These are phyloP conservation scores for Echinarachnius parma DNA, from an alignment of 53 echinoderm and acorn worm species.

Conservation along the genomic window DNA sequence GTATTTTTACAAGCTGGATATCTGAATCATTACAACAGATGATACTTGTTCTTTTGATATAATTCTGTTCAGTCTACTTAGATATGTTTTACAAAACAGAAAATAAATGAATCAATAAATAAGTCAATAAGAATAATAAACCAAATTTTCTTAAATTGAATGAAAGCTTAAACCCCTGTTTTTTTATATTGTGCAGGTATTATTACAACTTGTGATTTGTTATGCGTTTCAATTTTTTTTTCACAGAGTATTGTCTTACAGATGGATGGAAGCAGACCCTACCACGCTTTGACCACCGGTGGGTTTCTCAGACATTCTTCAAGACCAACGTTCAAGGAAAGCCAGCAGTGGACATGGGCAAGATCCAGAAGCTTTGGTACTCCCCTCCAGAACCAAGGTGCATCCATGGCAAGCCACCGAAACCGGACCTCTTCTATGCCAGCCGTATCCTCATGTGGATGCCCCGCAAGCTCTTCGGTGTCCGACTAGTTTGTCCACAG, in stretches of 20 bases:
- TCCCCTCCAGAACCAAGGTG: slow-evolving; percentile 40
- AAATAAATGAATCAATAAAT: no score
- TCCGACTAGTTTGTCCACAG: slow-evolving; percentile 20
- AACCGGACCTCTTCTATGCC: slow-evolving; percentile 8
- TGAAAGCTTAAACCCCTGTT: no score
- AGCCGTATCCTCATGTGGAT: slow-evolving; percentile 50
- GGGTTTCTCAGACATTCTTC: slow-evolving; percentile 56
- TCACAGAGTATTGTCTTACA: slow-evolving; percentile 37
- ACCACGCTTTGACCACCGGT: slow-evolving; percentile 50
- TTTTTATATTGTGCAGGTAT: no score
- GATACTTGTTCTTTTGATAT: no score
- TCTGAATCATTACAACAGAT: no score
- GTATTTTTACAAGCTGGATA: no score
- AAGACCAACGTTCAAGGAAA: slow-evolving; percentile 26
- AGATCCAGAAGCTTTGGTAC: slow-evolving; percentile 44
- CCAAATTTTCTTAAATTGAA: no score
- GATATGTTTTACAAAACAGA: no score
- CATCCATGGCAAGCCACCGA: slow-evolving; percentile 22
- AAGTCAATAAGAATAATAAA: no score
- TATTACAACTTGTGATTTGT: no score
- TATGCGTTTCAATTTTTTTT: no score
- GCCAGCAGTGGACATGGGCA: slow-evolving; percentile 27
- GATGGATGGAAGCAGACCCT: slow-evolving; percentile 61
- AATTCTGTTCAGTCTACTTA: no score
- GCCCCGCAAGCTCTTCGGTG: slow-evolving; percentile 47